phyloP scores from a whole-genome alignment of 2,113 vertebrate species.

The Stictonetta naevosa region DNA sequence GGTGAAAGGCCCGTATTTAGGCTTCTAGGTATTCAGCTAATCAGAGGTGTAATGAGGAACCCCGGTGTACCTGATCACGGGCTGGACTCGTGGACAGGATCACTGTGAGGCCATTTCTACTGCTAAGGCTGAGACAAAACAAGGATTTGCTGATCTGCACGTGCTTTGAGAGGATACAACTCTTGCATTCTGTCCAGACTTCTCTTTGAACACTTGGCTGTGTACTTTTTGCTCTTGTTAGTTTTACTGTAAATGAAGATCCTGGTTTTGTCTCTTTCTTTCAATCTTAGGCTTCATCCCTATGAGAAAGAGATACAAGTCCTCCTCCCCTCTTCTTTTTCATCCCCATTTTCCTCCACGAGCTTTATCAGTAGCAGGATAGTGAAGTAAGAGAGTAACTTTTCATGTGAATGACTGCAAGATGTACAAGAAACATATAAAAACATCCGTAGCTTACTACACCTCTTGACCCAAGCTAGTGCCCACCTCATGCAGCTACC shows the following conservation, averaged over 20 bases:
- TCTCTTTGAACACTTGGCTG: neutral
- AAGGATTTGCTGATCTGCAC: neutral
- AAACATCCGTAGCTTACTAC: neutral
- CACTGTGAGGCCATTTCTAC: neutral
- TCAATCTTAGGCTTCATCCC: neutral
- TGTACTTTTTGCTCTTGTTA: neutral
- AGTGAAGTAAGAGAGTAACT: neutral
- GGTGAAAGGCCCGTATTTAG: neutral
- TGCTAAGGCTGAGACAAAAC: neutral
- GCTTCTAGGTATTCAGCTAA: neutral
- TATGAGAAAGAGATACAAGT: neutral
- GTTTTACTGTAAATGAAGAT: neutral
- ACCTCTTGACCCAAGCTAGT: neutral
- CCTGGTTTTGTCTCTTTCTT: neutral
- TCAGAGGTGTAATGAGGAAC: neutral
- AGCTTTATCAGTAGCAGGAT: neutral
- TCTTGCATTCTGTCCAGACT: neutral
- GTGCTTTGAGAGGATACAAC: neutral
- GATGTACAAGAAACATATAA: neutral
- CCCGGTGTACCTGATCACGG: neutral
- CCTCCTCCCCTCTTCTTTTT: neutral
- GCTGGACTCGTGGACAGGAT: neutral
- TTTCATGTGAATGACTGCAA: neutral
- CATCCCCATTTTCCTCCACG: neutral
- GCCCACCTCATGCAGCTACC: neutral